Conservation (phyloP, 2,888 invertebrate species). For the Ophonus ardosiacus region DNA sequence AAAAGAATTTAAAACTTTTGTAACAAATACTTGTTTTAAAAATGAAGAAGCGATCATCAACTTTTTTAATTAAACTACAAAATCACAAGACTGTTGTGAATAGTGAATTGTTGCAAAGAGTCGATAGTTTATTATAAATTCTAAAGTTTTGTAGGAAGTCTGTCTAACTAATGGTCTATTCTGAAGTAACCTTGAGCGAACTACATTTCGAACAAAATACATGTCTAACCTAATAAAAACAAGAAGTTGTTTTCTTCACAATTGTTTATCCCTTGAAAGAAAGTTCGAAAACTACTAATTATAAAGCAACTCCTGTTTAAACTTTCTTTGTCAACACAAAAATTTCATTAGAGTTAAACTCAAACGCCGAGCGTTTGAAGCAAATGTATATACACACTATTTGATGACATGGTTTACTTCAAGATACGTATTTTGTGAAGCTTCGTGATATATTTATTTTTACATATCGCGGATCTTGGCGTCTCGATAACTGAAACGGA, state of each 20-base stretch:
- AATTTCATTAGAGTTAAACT: not conserved
- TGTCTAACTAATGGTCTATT: not conserved
- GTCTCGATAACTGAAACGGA: constrained; percentile 27
- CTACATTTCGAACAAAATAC: not conserved
- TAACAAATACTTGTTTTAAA: too few species aligned
- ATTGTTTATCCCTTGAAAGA: not conserved
- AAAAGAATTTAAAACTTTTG: too few species aligned
- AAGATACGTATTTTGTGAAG: constrained; percentile 14
- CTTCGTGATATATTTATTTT: constrained; percentile 34
- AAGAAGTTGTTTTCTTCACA: not conserved
- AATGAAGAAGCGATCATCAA: not conserved
- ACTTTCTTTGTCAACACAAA: constrained; percentile 14
- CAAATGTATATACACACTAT: constrained; percentile 3
- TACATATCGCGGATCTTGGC: constrained; percentile 8
- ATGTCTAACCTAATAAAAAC: not conserved
- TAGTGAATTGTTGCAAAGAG: not conserved
- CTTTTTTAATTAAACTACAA: not conserved
- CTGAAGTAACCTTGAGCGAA: not conserved
- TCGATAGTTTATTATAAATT: not conserved
- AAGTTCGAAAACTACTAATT: constrained; percentile 32
- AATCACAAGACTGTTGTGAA: not conserved
- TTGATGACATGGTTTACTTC: constrained; percentile 22
- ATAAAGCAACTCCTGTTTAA: constrained; percentile 18
- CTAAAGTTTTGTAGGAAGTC: not conserved
- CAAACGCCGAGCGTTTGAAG: not conserved